These are phyloP conservation scores for Drosophila mercatorum DNA, from an alignment of 2,888 invertebrate species.

Conservation along the genomic window DNA sequence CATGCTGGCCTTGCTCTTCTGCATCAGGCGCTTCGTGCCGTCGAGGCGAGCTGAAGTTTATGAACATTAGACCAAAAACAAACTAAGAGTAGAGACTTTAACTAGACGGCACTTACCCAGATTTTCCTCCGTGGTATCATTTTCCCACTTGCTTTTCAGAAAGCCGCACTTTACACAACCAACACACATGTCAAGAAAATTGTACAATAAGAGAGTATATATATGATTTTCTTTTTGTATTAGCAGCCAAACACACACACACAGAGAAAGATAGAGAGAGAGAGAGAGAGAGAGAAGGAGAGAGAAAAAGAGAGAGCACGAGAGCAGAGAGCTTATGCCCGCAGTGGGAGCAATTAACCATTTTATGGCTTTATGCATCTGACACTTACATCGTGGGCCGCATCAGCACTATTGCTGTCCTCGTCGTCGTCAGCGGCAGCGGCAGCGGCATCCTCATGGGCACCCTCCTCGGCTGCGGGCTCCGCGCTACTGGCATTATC, in stretches of 20 bases:
- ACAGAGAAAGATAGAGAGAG: neutral
- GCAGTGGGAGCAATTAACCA: constrained; percentile 8
- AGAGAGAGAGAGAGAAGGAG: too few relatives aligned
- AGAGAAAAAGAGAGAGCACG: neutral
- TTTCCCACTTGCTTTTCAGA: constrained; percentile 93
- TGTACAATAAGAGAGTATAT: constrained; percentile 29
- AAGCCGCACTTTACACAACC: constrained; percentile 77
- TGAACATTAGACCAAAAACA: neutral
- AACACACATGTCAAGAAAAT: constrained; percentile 40
- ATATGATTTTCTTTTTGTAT: constrained; percentile 6
- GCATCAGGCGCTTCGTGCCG: constrained; percentile 90
- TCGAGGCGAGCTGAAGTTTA: constrained; percentile 92
- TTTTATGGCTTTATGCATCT: neutral
- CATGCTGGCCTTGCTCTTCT: constrained; percentile 88
- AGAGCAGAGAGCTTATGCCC: constrained; percentile 1
- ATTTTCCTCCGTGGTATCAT: constrained; percentile 91
- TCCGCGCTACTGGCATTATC: constrained; percentile 61
- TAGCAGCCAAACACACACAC: constrained; percentile 1
- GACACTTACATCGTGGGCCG: constrained; percentile 62
- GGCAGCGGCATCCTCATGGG: constrained; percentile 14
- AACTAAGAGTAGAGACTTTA: neutral
- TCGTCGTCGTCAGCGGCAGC: constrained; percentile 43
- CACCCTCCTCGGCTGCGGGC: constrained; percentile 25
- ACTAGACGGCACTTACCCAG: constrained; percentile 89
- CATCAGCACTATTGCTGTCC: constrained; percentile 64